Evolutionary conservation across 1,140 invertebrate genomes (phyloP).

Genomic region (Hydropsyche tenuis): DNA sequence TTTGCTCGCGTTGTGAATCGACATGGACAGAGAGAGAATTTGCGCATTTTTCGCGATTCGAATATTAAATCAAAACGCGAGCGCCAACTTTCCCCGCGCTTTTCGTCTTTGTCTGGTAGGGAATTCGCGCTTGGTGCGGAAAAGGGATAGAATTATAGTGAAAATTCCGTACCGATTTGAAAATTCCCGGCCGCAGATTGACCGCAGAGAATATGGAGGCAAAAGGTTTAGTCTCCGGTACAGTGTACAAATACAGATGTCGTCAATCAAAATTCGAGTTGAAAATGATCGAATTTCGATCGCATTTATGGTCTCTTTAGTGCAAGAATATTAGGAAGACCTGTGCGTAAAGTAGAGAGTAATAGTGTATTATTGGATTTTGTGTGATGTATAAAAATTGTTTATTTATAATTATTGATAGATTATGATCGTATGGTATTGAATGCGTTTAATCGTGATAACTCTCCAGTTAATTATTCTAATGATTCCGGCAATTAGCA

Average conservation of each 20-base stretch:
- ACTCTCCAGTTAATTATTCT: too few relatives aligned
- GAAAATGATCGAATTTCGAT: not conserved
- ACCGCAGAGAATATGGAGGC: conserved; percentile 63
- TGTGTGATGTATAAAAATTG: too few relatives aligned
- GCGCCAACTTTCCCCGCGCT: conserved; percentile 8
- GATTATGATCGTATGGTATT: too few relatives aligned
- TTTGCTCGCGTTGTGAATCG: not conserved
- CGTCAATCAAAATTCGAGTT: not conserved
- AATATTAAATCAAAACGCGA: conserved; percentile 36
- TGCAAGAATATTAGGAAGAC: too few relatives aligned
- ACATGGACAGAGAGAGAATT: conserved; percentile 1
- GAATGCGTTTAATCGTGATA: too few relatives aligned
- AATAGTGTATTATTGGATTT: too few relatives aligned
- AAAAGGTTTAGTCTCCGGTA: conserved; percentile 54
- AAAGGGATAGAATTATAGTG: conserved; percentile 53
- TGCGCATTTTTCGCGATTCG: not conserved
- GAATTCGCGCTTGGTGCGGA: not conserved
- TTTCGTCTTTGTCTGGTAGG: conserved; percentile 14
- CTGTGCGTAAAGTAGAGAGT: too few relatives aligned
- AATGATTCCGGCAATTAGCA: too few relatives aligned
- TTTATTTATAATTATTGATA: too few relatives aligned
- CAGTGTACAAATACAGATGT: conserved; percentile 51
- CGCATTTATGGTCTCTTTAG: not conserved
- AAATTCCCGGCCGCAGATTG: conserved; percentile 63
- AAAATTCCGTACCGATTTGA: conserved; percentile 62